Evolutionary conservation across 1,140 invertebrate species (phyloP).

Genomic region (Piezodorus guildinii): DNA sequence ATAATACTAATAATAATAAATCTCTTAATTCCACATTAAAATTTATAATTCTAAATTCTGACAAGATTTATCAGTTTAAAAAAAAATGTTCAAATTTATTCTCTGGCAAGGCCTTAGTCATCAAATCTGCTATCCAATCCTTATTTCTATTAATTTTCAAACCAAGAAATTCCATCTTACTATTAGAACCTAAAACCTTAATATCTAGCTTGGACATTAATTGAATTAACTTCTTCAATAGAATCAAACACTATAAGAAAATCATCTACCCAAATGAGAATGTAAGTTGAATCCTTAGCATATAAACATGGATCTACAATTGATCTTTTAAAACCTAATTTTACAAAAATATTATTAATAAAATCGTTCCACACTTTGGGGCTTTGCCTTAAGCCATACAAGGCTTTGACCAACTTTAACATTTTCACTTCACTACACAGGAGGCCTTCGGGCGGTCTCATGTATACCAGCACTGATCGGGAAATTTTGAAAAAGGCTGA

Average conservation of each 20-base stretch:
- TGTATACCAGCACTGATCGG: background rate
- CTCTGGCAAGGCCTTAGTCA: no score
- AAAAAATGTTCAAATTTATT: no score
- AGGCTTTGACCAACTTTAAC: background rate
- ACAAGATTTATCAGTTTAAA: no score
- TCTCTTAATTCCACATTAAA: no score
- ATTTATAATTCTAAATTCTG: no score
- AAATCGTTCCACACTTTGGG: conserved; percentile 9
- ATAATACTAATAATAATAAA: no score
- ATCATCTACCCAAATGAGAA: background rate
- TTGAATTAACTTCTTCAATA: no score
- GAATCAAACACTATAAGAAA: background rate
- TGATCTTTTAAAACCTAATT: background rate
- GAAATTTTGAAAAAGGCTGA: conserved; percentile 2
- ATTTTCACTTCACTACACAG: background rate
- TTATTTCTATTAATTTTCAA: no score
- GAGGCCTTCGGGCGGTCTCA: background rate
- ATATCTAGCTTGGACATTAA: no score
- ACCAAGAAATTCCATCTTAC: no score
- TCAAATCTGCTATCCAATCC: no score
- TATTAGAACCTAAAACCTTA: no score
- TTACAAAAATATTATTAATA: background rate
- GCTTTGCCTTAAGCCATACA: background rate
- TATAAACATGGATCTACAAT: background rate
- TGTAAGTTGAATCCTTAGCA: background rate